Evolutionary conservation across 2,797 vertebrate species (phyloP).

Genomic region (Mormyrops attenuatus): DNA sequence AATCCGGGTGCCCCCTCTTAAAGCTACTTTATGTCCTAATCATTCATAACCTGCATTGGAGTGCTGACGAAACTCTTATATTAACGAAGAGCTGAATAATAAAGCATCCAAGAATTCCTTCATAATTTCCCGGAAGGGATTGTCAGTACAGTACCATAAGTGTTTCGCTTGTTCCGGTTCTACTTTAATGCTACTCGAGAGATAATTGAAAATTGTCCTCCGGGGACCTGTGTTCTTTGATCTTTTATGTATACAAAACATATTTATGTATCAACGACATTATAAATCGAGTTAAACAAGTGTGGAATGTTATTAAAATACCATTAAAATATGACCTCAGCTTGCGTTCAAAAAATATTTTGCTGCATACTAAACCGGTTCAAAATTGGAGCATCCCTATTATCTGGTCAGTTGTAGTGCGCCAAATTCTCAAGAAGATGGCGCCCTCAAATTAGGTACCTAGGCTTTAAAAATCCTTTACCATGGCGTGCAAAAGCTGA

Average conservation of each 20-base stretch:
- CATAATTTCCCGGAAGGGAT: not conserved
- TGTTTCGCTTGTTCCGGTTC: not conserved
- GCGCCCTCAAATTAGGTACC: slow-evolving; percentile 34
- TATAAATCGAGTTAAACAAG: not conserved
- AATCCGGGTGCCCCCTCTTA: slow-evolving; percentile 58
- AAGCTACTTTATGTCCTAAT: not conserved
- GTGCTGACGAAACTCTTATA: not conserved
- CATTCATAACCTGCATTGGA: not conserved
- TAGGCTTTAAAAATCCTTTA: not conserved
- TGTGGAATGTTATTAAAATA: not conserved
- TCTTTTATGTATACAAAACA: not conserved
- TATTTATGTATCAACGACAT: not conserved
- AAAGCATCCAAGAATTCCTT: not conserved
- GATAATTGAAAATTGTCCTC: not conserved
- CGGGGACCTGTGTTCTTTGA: not conserved
- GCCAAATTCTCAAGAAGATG: slow-evolving; percentile 41
- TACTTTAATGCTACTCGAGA: not conserved
- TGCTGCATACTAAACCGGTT: not conserved
- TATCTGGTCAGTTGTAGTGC: not conserved
- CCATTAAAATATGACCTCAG: not conserved
- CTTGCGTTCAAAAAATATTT: not conserved
- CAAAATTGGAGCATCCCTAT: not conserved
- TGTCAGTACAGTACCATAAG: not conserved
- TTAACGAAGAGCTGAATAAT: not conserved
- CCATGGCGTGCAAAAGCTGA: not conserved